These are phyloP conservation scores for Nomada ruficornis DNA, from an alignment of 2,888 invertebrate species.

Conservation along the genomic window DNA sequence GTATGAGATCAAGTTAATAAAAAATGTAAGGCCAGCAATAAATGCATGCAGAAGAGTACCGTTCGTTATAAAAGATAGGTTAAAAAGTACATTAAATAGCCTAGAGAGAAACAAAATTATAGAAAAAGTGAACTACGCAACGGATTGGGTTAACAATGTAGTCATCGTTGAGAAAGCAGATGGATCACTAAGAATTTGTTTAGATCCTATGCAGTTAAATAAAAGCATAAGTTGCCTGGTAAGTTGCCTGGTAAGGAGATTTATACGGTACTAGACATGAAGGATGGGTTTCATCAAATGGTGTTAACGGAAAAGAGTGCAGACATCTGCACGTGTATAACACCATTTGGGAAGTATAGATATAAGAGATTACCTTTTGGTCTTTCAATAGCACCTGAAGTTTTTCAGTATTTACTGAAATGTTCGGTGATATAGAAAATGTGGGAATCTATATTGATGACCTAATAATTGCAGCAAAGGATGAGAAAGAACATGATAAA, in stretches of 20 bases:
- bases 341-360: constrained; percentile 67
- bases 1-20: too few relatives aligned
- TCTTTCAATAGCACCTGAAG: constrained; percentile 75
- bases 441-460: constrained; percentile 79
- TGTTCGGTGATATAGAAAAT: constrained; percentile 77
- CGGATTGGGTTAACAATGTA: not conserved
- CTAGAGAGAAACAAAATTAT: not conserved
- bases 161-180: not conserved
- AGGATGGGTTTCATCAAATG: constrained; percentile 61
- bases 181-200: constrained; percentile 1
- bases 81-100: too few relatives aligned
- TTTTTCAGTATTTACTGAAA: constrained; percentile 75
- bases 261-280: constrained; percentile 50
- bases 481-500: constrained; percentile 58
- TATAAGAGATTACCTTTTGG: constrained; percentile 78
- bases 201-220: constrained; percentile 3
- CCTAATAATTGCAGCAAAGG: constrained; percentile 69
- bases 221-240: too few relatives aligned
- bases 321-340: constrained; percentile 56
- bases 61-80: too few relatives aligned
- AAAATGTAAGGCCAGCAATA: too few relatives aligned
- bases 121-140: not conserved
- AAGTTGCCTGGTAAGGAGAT: constrained; percentile 37
- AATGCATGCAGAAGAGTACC: too few relatives aligned
- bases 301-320: constrained; percentile 42